phyloP scores from a whole-genome alignment of 2,797 vertebrate species.

The Epinephelus coioides region DNA sequence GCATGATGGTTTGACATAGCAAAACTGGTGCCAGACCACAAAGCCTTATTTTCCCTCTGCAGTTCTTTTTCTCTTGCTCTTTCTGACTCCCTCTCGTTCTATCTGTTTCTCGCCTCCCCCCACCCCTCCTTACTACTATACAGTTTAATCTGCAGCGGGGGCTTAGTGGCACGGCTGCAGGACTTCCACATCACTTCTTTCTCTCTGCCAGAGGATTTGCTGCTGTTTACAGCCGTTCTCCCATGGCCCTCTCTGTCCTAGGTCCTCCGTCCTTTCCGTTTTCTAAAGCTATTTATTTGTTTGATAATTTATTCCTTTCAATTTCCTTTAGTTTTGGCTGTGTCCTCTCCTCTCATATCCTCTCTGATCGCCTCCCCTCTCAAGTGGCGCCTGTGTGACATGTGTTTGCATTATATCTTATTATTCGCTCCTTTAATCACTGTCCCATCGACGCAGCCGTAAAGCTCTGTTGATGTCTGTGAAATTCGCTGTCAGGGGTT shows the following conservation, averaged over 20 bases:
- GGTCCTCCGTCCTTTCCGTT: conserved; percentile 24
- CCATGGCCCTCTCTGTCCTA: conserved; percentile 26
- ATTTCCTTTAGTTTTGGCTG: conserved; percentile 28
- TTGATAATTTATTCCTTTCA: conserved; percentile 54
- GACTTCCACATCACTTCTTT: conserved; percentile 79
- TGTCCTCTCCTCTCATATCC: not conserved
- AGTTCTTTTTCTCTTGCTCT: conserved; percentile 58
- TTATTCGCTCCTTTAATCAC: conserved; percentile 62
- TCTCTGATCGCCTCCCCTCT: conserved; percentile 25
- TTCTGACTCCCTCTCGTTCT: conserved; percentile 35
- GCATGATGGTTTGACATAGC: conserved; percentile 74
- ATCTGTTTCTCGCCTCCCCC: conserved; percentile 20
- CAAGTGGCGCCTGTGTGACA: conserved; percentile 44
- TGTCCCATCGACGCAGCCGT: conserved; percentile 26
- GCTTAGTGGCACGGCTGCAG: conserved; percentile 78
- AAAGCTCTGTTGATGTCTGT: conserved; percentile 44
- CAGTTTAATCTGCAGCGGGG: conserved; percentile 79
- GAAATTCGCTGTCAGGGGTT: conserved; percentile 44
- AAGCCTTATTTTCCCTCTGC: conserved; percentile 74
- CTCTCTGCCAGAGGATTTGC: conserved; percentile 71
- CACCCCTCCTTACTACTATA: conserved; percentile 61
- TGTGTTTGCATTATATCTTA: conserved; percentile 56
- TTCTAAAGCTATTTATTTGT: conserved; percentile 41
- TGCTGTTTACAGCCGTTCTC: conserved; percentile 53
- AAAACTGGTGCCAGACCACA: conserved; percentile 76